These are phyloP conservation scores for Platyura marginata DNA, from an alignment of 1,140 invertebrate genomes.

Conservation along the genomic window DNA sequence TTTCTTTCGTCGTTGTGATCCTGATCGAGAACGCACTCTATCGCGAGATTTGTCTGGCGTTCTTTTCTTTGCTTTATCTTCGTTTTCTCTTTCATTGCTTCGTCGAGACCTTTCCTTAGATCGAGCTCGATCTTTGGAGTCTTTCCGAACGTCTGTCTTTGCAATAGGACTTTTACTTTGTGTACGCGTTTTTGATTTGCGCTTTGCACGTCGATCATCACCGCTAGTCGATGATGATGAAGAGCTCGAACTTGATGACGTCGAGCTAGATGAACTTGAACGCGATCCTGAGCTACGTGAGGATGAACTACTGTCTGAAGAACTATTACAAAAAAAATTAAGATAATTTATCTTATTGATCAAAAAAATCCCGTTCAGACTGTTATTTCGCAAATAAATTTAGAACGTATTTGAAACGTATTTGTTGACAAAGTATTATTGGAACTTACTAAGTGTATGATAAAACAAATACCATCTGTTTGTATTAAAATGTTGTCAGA, in stretches of 20 bases:
- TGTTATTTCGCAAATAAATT: slow-evolving; percentile 2
- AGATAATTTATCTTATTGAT: slow-evolving; percentile 3
- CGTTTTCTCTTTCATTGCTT: slow-evolving; percentile 29
- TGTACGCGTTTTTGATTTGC: neutral
- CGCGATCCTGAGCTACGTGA: slow-evolving; percentile 56
- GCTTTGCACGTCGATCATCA: slow-evolving; percentile 29
- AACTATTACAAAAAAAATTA: slow-evolving; percentile 8
- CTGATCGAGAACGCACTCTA: slow-evolving; percentile 23
- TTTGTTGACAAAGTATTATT: neutral
- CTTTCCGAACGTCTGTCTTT: slow-evolving; percentile 7
- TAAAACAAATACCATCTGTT: neutral
- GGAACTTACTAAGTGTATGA: slow-evolving; percentile 1
- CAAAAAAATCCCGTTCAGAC: slow-evolving; percentile 1
- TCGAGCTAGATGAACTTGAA: slow-evolving; percentile 47
- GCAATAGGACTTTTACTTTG: slow-evolving; percentile 4
- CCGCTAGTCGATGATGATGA: slow-evolving; percentile 34
- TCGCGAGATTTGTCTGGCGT: slow-evolving; percentile 5
- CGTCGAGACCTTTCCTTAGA: slow-evolving; percentile 23
- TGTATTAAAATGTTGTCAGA: neutral
- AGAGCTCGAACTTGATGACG: slow-evolving; percentile 34
- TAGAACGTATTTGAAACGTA: slow-evolving; percentile 1
- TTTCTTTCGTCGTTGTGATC: slow-evolving; percentile 33
- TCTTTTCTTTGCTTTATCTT: slow-evolving; percentile 25
- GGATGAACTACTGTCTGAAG: slow-evolving; percentile 41
- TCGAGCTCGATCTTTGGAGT: slow-evolving; percentile 12